A percentile compares a stretch with the other conserved stretches of the same genome.
phyloP scores from a whole-genome alignment of 2,797 vertebrate genomes.

The Girardinus metallicus region DNA sequence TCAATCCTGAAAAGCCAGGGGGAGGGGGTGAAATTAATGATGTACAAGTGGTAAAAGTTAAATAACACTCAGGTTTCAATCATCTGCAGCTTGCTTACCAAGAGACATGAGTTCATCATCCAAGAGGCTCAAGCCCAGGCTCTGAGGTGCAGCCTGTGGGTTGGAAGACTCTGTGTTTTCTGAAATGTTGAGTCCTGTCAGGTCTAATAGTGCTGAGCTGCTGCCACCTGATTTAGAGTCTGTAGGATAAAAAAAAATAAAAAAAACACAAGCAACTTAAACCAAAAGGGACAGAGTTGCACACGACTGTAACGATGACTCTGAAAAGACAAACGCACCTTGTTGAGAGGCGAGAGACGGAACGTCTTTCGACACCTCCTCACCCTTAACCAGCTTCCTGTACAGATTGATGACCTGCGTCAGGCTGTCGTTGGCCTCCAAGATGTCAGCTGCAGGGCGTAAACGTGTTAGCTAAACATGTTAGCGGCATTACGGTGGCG shows the following conservation, averaged over 20 bases:
- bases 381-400: conserved; percentile 90
- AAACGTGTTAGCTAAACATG: conserved; percentile 19
- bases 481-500: conserved; percentile 8
- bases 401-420: conserved; percentile 97
- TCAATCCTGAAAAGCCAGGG: conserved; percentile 81
- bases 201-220: conserved; percentile 89
- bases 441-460: conserved; percentile 87
- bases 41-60: neutral
- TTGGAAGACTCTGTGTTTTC: conserved; percentile 71
- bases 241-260: neutral
- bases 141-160: conserved; percentile 71
- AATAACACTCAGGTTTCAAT: neutral
- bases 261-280: neutral
- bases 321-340: conserved; percentile 70
- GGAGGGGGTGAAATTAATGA: neutral
- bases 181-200: conserved; percentile 88
- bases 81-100: conserved; percentile 78
- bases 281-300: conserved; percentile 1
- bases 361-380: conserved; percentile 88
- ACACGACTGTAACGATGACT: neutral
- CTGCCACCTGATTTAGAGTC: conserved; percentile 73
- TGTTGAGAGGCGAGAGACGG: conserved; percentile 68
- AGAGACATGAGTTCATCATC: conserved; percentile 98
- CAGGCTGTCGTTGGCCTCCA: conserved; percentile 96
- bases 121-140: conserved; percentile 86